phyloP scores from a whole-genome alignment of 2,113 vertebrate species.

The Neotragus moschatus region DNA sequence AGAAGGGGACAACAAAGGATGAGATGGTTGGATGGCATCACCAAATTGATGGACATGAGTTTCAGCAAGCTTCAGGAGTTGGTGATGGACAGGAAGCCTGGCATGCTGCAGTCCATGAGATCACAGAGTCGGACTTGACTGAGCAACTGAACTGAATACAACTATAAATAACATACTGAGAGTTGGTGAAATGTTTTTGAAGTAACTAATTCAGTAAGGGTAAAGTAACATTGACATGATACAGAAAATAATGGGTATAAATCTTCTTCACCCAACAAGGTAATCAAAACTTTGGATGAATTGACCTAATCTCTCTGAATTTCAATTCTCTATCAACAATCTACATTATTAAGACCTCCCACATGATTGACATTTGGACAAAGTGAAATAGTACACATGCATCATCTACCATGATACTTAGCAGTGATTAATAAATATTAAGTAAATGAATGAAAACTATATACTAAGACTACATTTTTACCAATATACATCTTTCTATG shows the following conservation, averaged over 20 bases:
- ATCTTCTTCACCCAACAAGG: not conserved
- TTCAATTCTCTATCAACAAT: not conserved
- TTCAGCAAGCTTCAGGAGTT: not conserved
- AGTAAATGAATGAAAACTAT: constrained; percentile 11
- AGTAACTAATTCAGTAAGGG: not conserved
- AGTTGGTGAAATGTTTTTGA: not conserved
- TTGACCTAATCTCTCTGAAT: not conserved
- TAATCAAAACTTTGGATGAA: not conserved
- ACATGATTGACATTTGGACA: not conserved
- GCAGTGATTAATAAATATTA: not conserved
- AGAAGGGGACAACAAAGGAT: not conserved
- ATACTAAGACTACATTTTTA: not conserved
- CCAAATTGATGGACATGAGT: not conserved
- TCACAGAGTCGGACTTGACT: not conserved
- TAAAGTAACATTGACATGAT: not conserved
- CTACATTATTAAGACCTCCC: not conserved
- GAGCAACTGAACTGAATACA: not conserved
- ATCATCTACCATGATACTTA: not conserved
- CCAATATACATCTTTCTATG: not conserved
- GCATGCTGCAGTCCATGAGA: not conserved
- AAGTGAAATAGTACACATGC: not conserved
- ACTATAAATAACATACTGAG: not conserved
- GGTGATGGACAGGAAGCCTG: not conserved
- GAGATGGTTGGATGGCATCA: not conserved
- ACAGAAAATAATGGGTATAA: not conserved